Evolutionary conservation across 1,140 invertebrate genomes (phyloP).

Genomic region (Pogonomyrmex barbatus): DNA sequence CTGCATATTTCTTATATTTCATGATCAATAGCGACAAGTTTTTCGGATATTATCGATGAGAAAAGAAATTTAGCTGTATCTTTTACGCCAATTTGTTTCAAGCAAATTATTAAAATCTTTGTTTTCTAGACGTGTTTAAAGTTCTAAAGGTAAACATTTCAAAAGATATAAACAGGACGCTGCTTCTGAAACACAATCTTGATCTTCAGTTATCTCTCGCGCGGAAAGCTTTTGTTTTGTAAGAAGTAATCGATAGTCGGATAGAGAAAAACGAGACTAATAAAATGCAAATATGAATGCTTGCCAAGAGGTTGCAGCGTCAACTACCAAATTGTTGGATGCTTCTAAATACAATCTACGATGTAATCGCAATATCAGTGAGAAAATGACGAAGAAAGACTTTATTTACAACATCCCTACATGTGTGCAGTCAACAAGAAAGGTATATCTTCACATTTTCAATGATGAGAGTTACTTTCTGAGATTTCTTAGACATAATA

Average conservation of each 20-base stretch:
- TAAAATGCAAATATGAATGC: constrained; percentile 56
- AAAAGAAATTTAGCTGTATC: neutral
- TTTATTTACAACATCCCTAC: constrained; percentile 78
- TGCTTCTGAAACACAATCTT: neutral
- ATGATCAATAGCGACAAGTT: neutral
- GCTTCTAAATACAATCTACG: constrained; percentile 78
- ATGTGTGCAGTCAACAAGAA: constrained; percentile 60
- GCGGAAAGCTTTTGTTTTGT: constrained; percentile 6
- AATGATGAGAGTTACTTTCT: neutral
- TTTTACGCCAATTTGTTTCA: neutral
- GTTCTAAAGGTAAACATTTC: neutral
- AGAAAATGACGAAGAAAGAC: constrained; percentile 81
- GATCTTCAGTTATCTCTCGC: constrained; percentile 18
- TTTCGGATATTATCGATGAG: neutral
- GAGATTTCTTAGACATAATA: neutral
- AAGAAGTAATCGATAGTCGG: neutral
- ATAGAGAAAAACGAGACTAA: constrained; percentile 48
- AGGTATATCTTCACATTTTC: constrained; percentile 59
- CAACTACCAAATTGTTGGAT: constrained; percentile 60
- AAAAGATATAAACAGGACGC: neutral
- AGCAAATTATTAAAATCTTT: neutral
- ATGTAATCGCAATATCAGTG: constrained; percentile 78
- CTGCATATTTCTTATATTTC: neutral
- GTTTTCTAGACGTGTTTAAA: neutral
- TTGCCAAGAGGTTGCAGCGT: constrained; percentile 23